Evolutionary conservation across 2,797 vertebrate genomes (phyloP), one percentile per base, ranked within the genome.

Genomic region (Pangasius larnaudii): DNA sequence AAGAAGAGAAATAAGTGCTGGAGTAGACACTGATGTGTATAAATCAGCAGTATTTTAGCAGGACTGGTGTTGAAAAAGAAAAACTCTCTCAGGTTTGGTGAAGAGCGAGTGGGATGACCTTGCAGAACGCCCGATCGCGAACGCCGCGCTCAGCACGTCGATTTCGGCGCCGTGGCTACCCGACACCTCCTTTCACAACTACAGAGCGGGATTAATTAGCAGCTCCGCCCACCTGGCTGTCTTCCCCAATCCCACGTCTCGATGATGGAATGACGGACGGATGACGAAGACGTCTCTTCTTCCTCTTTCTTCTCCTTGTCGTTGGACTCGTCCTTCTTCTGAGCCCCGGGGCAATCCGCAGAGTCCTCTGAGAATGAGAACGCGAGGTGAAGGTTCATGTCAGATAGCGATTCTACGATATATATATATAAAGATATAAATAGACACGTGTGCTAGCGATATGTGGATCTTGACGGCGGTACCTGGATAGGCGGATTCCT

Each of bases 261-360:
- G 36, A 99, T 97, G 91, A 99, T 98, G 5, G 98, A 97, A 94
- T 96, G 98, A 92, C 96, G 97, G 3, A 96, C 96, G 33, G 97
- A 97, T 0, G 94, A 86, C 0, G 93, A 86, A 0, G 96, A 95
- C 0, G 94, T 89, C 63, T 99, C 98, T 59, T 99, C 99, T 89
- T 99, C 99, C 30, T 99, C 98, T 67, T 98, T 99, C 93, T 98
- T 99, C 92, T 99, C 99, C 92, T 97, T 98, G 90, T 99, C 98
- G 0, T 98, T 98, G 81, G 97, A 95, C 83, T 99, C 99, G 90
- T 99, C 99, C 91, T 99, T 99, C 93, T 98, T 99, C 90, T 96
- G 96, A 91, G 95, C 91, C 85, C 94, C 94, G 87, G 97, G 97
- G 92, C 95, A 96, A 91, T 99, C 98, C 33, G 95, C 93, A 93